Evolutionary conservation across 2,888 invertebrate genomes (phyloP), one percentile per base, ranked within the genome.

Genomic region (Ichneumoninae sp.): DNA sequence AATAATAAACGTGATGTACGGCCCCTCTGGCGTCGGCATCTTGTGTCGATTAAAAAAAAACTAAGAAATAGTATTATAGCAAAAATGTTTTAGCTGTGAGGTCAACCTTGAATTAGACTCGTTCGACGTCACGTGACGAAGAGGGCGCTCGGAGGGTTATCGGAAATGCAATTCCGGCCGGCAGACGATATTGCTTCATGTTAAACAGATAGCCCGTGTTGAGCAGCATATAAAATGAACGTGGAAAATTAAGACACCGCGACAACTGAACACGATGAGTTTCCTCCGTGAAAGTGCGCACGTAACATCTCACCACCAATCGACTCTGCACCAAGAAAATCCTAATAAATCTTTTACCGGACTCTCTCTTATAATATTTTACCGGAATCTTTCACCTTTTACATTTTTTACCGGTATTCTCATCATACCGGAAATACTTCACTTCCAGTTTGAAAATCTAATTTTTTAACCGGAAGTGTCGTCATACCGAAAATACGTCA

Each of bases 141-240:
- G 63, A 30, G 30, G 36, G 63, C 74, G 71, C 36, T 36, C 60
- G 47, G 63, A 74, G 47, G 47, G 60, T 74, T 74, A 63, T 63
- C 47, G 63, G 5, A 74, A 74, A 60, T 47, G 47, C 19, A 26
- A 63, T 60, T 74, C 30, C 26, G 74, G 47, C 74, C 74, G 60
- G 47, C 63, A 26, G 74, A 36, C 63, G 60, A 44, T 74, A 74
- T 74, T 74, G 63, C 10, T 47, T 63, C 47, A 63, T 33, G 74
- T 47, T 63, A 63, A 74, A 47, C 30, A 50, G 63, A 74, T 33
- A 47, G 19, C 74, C 74, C 63, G 30, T 63, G 4, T 47, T 47
- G 44, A 2, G 16, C 44, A 16, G 16, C 16, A 3, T 47, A 47
- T 47, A 2, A 47, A 10, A 3, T 47, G 13, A 47, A 47, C 3